A percentile compares a stretch with the other conserved stretches of the same genome.
These are phyloP conservation scores for Ophonus ardosiacus DNA, from an alignment of 2,888 invertebrate species.

Conservation along the genomic window DNA sequence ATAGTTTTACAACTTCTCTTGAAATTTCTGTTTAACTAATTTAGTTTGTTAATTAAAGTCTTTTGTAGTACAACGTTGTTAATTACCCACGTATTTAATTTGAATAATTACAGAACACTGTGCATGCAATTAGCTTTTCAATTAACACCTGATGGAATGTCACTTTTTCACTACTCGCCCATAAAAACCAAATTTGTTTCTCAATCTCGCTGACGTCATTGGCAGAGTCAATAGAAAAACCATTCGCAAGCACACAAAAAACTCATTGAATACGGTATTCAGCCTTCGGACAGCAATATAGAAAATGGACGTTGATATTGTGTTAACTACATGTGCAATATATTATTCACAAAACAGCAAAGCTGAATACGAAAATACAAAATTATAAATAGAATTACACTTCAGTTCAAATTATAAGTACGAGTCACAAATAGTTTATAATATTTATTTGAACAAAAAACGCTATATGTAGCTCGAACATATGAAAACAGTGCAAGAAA, in stretches of 20 bases:
- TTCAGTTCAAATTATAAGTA: no score
- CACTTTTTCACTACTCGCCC: constrained; percentile 30
- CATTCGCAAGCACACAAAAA: neutral
- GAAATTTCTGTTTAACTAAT: constrained; percentile 58
- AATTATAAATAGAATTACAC: no score
- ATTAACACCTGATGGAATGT: constrained; percentile 42
- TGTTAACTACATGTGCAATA: no score
- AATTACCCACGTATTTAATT: constrained; percentile 56
- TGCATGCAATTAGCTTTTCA: constrained; percentile 49
- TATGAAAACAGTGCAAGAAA: no score
- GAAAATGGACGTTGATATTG: neutral
- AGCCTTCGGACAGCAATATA: neutral
- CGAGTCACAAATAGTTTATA: no score
- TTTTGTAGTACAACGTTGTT: constrained; percentile 50
- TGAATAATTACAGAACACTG: constrained; percentile 52
- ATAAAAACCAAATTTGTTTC: constrained; percentile 7
- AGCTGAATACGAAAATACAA: no score
- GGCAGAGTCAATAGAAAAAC: neutral
- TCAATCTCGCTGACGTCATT: neutral
- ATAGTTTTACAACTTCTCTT: constrained; percentile 48
- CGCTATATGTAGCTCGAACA: no score
- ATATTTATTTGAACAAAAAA: no score
- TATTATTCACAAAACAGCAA: no score
- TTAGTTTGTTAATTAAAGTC: constrained; percentile 60
- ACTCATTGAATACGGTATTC: neutral